phyloP scores from a whole-genome alignment of 2,113 vertebrate species.

The Colaptes auratus region DNA sequence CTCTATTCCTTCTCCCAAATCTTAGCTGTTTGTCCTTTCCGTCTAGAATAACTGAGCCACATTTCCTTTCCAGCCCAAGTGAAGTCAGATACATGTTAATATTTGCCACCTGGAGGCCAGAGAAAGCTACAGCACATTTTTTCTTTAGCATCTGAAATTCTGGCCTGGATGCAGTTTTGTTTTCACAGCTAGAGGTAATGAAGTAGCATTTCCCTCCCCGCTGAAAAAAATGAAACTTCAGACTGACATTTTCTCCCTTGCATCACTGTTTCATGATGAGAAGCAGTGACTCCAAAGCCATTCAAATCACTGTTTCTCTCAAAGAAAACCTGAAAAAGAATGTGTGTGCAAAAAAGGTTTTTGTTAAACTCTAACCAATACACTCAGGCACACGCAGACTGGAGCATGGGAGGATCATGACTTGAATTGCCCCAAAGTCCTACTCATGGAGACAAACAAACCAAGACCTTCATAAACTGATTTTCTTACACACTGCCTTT shows the following conservation, averaged over 20 bases:
- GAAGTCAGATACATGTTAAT: neutral
- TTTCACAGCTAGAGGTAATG: neutral
- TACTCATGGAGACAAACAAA: neutral
- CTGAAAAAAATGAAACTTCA: neutral
- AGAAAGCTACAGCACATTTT: neutral
- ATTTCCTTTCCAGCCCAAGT: constrained; percentile 4
- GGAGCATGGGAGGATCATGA: neutral
- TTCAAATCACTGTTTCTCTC: neutral
- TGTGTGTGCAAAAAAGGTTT: neutral
- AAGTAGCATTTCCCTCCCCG: neutral
- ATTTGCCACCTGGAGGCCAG: constrained; percentile 52
- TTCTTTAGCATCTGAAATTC: neutral
- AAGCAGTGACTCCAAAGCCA: neutral
- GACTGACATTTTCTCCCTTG: neutral
- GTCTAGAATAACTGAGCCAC: constrained; percentile 30
- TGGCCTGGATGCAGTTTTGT: neutral
- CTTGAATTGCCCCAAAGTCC: neutral
- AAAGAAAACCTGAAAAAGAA: neutral
- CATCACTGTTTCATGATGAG: neutral
- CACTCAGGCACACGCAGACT: neutral
- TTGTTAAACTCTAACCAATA: neutral
- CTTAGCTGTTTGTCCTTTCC: neutral
- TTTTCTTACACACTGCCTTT: neutral
- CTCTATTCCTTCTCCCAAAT: neutral
- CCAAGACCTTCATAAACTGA: neutral